Percentiles rank a stretch among this genome's conserved stretches.
Evolutionary conservation across 2,888 invertebrate species (phyloP).

Genomic region (Caenorhabditis drosophilae): DNA sequence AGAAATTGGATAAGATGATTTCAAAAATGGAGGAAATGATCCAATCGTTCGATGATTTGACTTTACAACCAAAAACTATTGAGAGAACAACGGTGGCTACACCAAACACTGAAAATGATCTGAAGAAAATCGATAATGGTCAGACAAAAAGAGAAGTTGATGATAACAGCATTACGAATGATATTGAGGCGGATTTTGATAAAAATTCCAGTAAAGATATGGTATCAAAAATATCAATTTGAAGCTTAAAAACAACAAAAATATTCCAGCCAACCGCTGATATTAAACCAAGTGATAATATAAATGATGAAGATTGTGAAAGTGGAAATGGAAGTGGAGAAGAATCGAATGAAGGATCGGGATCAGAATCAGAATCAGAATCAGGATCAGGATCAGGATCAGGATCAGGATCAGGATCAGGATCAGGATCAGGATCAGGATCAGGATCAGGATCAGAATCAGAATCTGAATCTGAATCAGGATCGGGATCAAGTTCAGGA

Average conservation of each 20-base stretch:
- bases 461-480: too few species aligned
- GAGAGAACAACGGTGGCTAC: constrained; percentile 13
- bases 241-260: too few species aligned
- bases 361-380: neutral
- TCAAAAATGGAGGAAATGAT: constrained; percentile 41
- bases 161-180: constrained; percentile 25
- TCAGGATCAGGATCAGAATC: constrained; percentile 7
- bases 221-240: too few species aligned
- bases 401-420: too few species aligned
- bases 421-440: constrained; percentile 3
- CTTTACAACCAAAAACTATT: constrained; percentile 6
- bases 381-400: too few species aligned
- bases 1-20: constrained; percentile 36
- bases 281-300: constrained; percentile 18
- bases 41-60: constrained; percentile 32
- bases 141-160: constrained; percentile 5
- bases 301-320: constrained; percentile 32
- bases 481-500: too few species aligned
- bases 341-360: constrained; percentile 4
- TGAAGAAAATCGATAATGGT: neutral
- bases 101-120: constrained; percentile 3
- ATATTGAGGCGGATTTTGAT: constrained; percentile 37
- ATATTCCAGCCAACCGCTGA: constrained; percentile 32
- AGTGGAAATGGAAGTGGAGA: constrained; percentile 20
- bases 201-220: constrained; percentile 21